Evolutionary conservation across 2,888 invertebrate genomes (phyloP), one percentile per base, ranked within the genome.

Genomic region (Isotomurus palustris): DNA sequence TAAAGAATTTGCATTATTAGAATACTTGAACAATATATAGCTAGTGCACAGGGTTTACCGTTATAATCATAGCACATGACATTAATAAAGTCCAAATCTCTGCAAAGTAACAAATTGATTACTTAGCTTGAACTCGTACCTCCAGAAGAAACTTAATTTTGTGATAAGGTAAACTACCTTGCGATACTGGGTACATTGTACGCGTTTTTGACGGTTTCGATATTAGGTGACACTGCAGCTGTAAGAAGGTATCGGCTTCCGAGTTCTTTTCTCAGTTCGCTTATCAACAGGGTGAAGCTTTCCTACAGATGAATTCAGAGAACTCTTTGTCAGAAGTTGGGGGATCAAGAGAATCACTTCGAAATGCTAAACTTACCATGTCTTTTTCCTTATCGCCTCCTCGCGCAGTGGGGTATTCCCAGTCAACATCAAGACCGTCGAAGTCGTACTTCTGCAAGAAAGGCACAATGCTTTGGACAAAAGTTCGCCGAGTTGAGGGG

Each of bases 1-100:
- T 45, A 8, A 8, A 40, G 40, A n/a, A 40, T 17, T 17, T 12
- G 40, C 8, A 32, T 32, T 32, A 8, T 32, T 12, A 12, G 8
- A 32, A 32, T 12, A 32, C 35, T 32, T 8, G 8, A 32, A 12
- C 35, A 19, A 12, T 17, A 38, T 6, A 8, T 12, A 32, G 32
- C 32, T 35, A 4, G 41, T 51, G 51, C 21, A 59, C 29, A 73
- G 12, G 67, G 67, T 55, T 49, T 54, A 36, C 74, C 74, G 56
- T 73, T 73, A 50, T 72, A 72, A 69, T 74, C 74, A 55, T 73
- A 74, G 24, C 71, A 66, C 74, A 74, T 74, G 8, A 74, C 66
- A 60, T 72, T 73, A 41, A 74, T 72, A 50, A 73, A 70, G 50
- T 74, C 73, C 43, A 74, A 63, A 48, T 73, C 68, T 32, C 72